A percentile compares a stretch with the other conserved stretches of the same genome.
phyloP scores from a whole-genome alignment of 1,140 invertebrate genomes.

The Drosophila pseudoobscura region DNA sequence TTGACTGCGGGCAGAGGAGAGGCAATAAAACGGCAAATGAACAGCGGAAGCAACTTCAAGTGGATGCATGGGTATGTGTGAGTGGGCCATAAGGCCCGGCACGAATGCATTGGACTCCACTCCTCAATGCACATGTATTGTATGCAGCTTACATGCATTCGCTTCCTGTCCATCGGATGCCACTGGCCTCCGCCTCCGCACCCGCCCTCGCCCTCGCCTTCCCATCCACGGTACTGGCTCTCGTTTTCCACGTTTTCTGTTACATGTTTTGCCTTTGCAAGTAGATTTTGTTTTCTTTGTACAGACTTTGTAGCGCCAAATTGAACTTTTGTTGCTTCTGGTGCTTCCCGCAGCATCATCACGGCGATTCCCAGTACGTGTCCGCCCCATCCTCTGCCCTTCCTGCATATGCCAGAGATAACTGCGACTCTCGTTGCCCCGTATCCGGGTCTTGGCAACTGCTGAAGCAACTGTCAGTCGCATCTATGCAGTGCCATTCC shows the following conservation, averaged over 20 bases:
- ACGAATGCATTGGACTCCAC: conserved; percentile 31
- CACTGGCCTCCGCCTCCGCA: conserved; percentile 17
- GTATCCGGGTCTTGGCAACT: conserved; percentile 4
- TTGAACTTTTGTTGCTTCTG: conserved; percentile 67
- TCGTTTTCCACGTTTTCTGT: conserved; percentile 40
- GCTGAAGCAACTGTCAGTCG: conserved; percentile 49
- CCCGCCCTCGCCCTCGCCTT: conserved; percentile 2
- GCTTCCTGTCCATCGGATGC: conserved; percentile 64
- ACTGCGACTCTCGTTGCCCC: conserved; percentile 27
- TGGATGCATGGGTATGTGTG: conserved; percentile 45
- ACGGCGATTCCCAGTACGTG: conserved; percentile 8
- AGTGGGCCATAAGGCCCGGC: conserved; percentile 28
- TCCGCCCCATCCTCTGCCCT: conserved; percentile 1
- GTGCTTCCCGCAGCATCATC: conserved; percentile 26
- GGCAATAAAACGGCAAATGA: conserved; percentile 79
- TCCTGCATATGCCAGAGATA: conserved; percentile 39
- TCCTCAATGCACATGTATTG: conserved; percentile 32
- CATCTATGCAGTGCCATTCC: conserved; percentile 26
- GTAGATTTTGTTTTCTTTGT: conserved; percentile 60
- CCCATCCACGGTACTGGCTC: conserved; percentile 36
- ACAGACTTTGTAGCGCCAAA: conserved; percentile 80
- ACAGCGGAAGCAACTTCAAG: conserved; percentile 74
- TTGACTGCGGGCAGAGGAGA: conserved; percentile 53
- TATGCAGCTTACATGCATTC: conserved; percentile 54
- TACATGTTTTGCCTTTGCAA: conserved; percentile 67